A percentile compares a stretch with the other conserved stretches of the same genome.
phyloP scores from a whole-genome alignment of 2,888 invertebrate species.

The Lasioglossum pauxillum region DNA sequence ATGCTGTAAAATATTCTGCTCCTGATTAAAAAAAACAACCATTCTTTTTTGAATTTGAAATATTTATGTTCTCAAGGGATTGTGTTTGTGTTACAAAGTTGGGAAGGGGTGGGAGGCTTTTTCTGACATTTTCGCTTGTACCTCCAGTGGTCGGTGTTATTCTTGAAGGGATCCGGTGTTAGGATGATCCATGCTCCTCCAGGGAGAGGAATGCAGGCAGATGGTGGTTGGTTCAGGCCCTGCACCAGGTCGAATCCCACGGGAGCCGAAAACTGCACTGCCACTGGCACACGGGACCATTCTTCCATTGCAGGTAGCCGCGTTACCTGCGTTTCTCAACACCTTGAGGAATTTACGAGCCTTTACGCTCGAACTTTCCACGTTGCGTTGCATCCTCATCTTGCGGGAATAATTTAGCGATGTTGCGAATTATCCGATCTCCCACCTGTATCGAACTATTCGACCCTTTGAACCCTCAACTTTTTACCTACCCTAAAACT shows the following conservation, averaged over 20 bases:
- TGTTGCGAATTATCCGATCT: background rate
- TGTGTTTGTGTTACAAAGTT: background rate
- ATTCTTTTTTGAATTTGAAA: too few relatives aligned
- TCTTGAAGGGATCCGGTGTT: background rate
- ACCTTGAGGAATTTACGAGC: conserved; percentile 29
- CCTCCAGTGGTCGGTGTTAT: background rate
- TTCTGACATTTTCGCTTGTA: background rate
- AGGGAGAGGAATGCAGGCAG: conserved; percentile 26
- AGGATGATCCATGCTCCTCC: background rate
- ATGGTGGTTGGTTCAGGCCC: conserved; percentile 41
- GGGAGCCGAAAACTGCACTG: conserved; percentile 28
- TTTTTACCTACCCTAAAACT: background rate
- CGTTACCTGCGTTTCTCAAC: conserved; percentile 35
- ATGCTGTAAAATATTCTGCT: too few relatives aligned
- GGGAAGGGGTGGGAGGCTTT: background rate
- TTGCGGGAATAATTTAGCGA: background rate
- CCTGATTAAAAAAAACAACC: too few relatives aligned
- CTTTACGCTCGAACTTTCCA: background rate
- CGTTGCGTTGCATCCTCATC: background rate
- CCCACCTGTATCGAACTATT: background rate
- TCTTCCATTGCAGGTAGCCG: conserved; percentile 40
- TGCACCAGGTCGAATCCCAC: conserved; percentile 47
- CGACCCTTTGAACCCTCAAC: background rate
- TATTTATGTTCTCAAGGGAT: background rate
- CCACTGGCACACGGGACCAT: conserved; percentile 29